Evolutionary conservation across 2,888 invertebrate species (phyloP).

Genomic region (Drosophila subsilvestris): DNA sequence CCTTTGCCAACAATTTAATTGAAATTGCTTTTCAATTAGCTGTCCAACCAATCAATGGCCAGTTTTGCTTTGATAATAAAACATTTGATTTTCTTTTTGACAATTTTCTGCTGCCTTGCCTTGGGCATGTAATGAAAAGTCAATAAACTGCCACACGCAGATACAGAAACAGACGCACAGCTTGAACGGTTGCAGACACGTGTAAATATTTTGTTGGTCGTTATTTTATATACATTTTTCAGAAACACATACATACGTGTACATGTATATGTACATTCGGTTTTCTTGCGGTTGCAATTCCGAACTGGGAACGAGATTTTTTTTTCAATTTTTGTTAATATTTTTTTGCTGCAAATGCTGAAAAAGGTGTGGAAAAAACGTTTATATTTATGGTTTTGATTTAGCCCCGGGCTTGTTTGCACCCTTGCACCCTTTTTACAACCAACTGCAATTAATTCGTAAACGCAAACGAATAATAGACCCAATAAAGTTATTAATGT

Average conservation of each 20-base stretch:
- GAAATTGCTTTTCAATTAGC: slow-evolving; percentile 22
- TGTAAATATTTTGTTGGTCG: slow-evolving; percentile 11
- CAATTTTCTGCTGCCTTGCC: neutral
- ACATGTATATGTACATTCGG: slow-evolving; percentile 11
- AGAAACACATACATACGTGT: neutral
- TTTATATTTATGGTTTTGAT: slow-evolving; percentile 40
- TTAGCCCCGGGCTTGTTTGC: neutral
- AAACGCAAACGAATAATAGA: slow-evolving; percentile 50
- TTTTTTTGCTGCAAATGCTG: slow-evolving; percentile 61
- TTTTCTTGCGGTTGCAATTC: slow-evolving; percentile 2
- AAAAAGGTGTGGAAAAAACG: slow-evolving; percentile 49
- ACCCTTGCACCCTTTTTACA: neutral
- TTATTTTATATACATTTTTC: slow-evolving; percentile 1
- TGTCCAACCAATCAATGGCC: slow-evolving; percentile 6
- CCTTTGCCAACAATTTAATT: slow-evolving; percentile 12
- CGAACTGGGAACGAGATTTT: neutral
- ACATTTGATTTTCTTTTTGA: slow-evolving; percentile 13
- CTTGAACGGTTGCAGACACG: slow-evolving; percentile 40
- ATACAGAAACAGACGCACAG: slow-evolving; percentile 1
- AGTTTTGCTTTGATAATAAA: slow-evolving; percentile 7
- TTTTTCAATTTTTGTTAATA: slow-evolving; percentile 8
- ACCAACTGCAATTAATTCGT: slow-evolving; percentile 53
- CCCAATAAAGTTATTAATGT: slow-evolving; percentile 71
- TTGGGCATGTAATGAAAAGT: slow-evolving; percentile 34
- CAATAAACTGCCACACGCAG: slow-evolving; percentile 50